Percentiles rank a stretch among this genome's conserved stretches.
Conservation (phyloP, 1,140 invertebrate genomes). For the Drosophila sp. region DNA sequence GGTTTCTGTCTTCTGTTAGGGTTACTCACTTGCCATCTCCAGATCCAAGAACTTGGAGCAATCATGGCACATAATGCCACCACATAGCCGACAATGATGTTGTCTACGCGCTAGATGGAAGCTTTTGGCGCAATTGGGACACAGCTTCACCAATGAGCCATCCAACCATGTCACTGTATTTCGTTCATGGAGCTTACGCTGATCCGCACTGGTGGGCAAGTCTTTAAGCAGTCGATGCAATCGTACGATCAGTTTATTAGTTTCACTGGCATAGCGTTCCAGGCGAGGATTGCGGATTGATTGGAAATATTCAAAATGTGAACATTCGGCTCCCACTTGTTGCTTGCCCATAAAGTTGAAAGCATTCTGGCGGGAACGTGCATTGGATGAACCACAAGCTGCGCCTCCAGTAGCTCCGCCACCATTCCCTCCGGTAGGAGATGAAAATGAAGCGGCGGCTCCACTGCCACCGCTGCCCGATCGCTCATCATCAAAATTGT, state of each 20-base stretch:
- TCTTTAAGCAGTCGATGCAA: constrained; percentile 95
- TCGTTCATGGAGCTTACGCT: constrained; percentile 92
- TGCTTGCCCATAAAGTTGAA: constrained; percentile 86
- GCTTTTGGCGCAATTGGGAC: constrained; percentile 94
- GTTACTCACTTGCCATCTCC: constrained; percentile 90
- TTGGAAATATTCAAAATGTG: constrained; percentile 92
- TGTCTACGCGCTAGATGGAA: constrained; percentile 95
- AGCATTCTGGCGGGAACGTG: constrained; percentile 66
- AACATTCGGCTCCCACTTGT: constrained; percentile 87
- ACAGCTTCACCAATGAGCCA: constrained; percentile 94
- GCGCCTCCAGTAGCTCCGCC: constrained; percentile 21
- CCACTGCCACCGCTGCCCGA: neutral
- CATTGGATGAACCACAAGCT: constrained; percentile 45
- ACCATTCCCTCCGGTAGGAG: neutral
- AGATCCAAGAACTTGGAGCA: constrained; percentile 95
- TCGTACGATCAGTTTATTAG: constrained; percentile 97
- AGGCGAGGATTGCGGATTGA: constrained; percentile 88
- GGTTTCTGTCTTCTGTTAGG: neutral
- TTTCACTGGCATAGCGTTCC: constrained; percentile 95
- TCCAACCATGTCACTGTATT: constrained; percentile 96
- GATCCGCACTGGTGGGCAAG: constrained; percentile 90
- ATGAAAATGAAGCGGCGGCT: neutral
- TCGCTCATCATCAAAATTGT: constrained; percentile 88
- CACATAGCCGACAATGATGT: constrained; percentile 98
- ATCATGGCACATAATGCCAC: constrained; percentile 96